phyloP scores from a whole-genome alignment of 2,888 invertebrate species.

The Calephelis perditalis region DNA sequence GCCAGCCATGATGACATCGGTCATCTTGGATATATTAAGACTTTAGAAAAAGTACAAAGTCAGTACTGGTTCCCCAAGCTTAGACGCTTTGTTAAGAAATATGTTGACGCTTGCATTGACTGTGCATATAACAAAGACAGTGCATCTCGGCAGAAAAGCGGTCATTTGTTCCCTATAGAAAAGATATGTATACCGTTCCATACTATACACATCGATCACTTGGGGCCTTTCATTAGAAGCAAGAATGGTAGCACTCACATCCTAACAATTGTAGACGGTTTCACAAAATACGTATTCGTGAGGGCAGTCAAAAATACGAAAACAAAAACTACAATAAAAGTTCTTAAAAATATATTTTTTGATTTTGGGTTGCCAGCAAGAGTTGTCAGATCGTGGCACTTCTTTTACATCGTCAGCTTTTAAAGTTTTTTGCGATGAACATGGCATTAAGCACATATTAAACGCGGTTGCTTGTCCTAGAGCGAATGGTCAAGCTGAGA shows the following conservation, averaged over 20 bases:
- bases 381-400: conserved; percentile 19
- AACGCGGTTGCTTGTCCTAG: conserved; percentile 30
- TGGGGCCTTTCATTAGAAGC: conserved; percentile 8
- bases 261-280: conserved; percentile 18
- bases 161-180: background rate
- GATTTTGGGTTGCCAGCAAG: conserved; percentile 23
- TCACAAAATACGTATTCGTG: conserved; percentile 27
- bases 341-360: conserved; percentile 15
- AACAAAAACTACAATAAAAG: conserved; percentile 33
- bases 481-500: conserved; percentile 33
- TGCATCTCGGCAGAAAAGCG: conserved; percentile 7
- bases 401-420: conserved; percentile 20
- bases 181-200: conserved; percentile 10
- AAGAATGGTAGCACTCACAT: conserved; percentile 17
- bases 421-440: conserved; percentile 4
- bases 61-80: conserved; percentile 16
- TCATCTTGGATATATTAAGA: conserved; percentile 2
- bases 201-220: conserved; percentile 6
- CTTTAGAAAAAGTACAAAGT: conserved; percentile 5
- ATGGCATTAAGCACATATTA: conserved; percentile 25
- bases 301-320: conserved; percentile 29
- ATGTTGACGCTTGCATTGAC: conserved; percentile 22
- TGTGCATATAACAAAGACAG: conserved; percentile 27
- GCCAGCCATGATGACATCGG: conserved; percentile 34
- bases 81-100: conserved; percentile 24